These are phyloP conservation scores for Popillia japonica DNA, from an alignment of 1,140 invertebrate species.

Conservation along the genomic window DNA sequence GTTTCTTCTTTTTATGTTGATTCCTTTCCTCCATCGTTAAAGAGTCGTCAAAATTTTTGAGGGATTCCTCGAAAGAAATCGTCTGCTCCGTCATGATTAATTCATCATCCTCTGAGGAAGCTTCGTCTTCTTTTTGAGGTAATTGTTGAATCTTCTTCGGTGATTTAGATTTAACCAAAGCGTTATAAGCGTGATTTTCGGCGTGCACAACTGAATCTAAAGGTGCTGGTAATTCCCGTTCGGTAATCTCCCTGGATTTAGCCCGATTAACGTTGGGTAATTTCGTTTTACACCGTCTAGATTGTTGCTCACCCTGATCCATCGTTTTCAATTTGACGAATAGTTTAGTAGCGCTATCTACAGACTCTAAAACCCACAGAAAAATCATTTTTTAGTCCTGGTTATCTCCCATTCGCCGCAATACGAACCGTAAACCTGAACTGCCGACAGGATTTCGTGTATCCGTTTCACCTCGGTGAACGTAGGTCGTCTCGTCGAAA, in stretches of 20 bases:
- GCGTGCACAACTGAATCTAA: conserved; percentile 56
- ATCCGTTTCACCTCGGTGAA: conserved; percentile 83
- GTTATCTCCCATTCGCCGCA: conserved; percentile 39
- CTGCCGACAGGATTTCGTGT: conserved; percentile 73
- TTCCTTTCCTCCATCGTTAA: conserved; percentile 61
- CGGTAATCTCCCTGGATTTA: conserved; percentile 64
- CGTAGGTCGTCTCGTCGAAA: conserved; percentile 83
- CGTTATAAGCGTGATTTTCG: conserved; percentile 49
- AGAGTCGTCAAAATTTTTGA: conserved; percentile 64
- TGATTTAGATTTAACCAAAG: conserved; percentile 37
- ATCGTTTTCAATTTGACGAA: conserved; percentile 48
- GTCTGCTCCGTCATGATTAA: conserved; percentile 54
- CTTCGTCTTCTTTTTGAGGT: conserved; percentile 40
- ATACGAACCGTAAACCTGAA: conserved; percentile 76
- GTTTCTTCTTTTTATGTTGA: conserved; percentile 60
- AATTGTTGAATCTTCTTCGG: conserved; percentile 41
- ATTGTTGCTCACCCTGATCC: conserved; percentile 41
- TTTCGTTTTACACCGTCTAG: conserved; percentile 48
- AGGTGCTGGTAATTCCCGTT: conserved; percentile 62
- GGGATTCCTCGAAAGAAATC: conserved; percentile 61
- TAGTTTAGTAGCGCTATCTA: conserved; percentile 45
- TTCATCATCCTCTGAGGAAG: conserved; percentile 6
- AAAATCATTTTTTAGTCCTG: not conserved
- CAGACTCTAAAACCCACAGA: conserved; percentile 46
- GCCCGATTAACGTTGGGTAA: conserved; percentile 62